phyloP scores from a whole-genome alignment of 2,113 vertebrate genomes.

The Phasianus colchicus region DNA sequence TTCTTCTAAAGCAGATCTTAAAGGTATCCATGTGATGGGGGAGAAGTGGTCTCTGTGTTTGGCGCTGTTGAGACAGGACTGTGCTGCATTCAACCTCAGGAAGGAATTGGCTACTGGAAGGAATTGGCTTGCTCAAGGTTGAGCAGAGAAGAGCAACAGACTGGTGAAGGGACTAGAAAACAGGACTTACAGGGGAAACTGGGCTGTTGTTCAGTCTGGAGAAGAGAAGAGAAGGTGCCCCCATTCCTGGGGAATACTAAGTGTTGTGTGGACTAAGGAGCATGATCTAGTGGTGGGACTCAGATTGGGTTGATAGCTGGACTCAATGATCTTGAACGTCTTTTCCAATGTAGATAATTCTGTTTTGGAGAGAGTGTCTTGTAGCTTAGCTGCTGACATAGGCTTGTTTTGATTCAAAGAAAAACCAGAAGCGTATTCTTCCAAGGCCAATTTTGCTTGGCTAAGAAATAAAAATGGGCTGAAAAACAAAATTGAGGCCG shows the following conservation, averaged over 20 bases:
- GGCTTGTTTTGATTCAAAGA: not conserved
- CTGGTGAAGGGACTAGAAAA: not conserved
- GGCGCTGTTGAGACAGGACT: too few relatives aligned
- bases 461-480: not conserved
- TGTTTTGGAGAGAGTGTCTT: not conserved
- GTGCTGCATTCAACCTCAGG: too few relatives aligned
- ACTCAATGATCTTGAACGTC: not conserved
- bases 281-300: not conserved
- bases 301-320: not conserved
- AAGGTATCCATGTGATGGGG: not conserved
- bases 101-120: not conserved
- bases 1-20: not conserved
- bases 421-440: not conserved
- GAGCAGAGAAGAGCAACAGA: not conserved
- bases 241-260: not conserved
- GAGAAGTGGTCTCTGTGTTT: not conserved
- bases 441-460: not conserved
- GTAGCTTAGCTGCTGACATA: not conserved
- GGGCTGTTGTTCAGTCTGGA: not conserved
- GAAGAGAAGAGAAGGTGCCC: not conserved
- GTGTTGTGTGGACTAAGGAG: not conserved
- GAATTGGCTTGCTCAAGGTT: not conserved
- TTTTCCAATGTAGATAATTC: not conserved
- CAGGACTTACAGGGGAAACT: not conserved
- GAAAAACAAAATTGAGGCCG: not conserved